phyloP scores from a whole-genome alignment of 1,140 invertebrate species.

The Pentalonia nigronervosa region DNA sequence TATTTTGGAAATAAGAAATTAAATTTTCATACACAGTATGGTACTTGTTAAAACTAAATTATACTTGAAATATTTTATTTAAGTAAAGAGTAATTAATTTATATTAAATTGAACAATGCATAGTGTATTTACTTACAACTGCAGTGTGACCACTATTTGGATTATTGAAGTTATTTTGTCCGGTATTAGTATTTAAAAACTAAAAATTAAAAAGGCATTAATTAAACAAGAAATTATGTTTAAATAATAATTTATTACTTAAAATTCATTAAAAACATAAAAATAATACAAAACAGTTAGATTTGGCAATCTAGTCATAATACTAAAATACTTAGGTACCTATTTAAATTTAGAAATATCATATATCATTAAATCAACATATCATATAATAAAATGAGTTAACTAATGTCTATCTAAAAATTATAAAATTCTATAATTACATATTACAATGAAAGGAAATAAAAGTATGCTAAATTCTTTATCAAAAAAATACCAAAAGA shows the following conservation, averaged over 20 bases:
- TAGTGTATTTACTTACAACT: slow-evolving; percentile 23
- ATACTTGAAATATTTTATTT: background rate
- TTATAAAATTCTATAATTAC: background rate
- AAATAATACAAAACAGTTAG: background rate
- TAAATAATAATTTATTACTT: background rate
- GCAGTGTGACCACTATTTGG: slow-evolving; percentile 41
- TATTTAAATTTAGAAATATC: background rate
- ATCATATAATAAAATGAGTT: background rate
- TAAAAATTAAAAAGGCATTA: background rate
- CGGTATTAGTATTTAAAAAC: slow-evolving; percentile 45
- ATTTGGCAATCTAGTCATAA: background rate
- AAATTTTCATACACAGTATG: background rate
- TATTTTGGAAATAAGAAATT: background rate
- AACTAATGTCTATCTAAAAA: background rate
- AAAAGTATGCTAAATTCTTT: background rate
- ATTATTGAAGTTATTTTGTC: slow-evolving; percentile 10
- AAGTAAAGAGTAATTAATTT: background rate
- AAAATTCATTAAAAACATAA: background rate
- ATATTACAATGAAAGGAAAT: background rate
- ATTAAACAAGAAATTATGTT: background rate
- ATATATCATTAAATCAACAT: background rate
- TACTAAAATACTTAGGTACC: background rate
- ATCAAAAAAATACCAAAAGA: background rate
- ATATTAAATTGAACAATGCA: background rate
- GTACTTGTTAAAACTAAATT: background rate